phyloP scores from a whole-genome alignment of 2,113 vertebrate species.

The Tachycineta bicolor region DNA sequence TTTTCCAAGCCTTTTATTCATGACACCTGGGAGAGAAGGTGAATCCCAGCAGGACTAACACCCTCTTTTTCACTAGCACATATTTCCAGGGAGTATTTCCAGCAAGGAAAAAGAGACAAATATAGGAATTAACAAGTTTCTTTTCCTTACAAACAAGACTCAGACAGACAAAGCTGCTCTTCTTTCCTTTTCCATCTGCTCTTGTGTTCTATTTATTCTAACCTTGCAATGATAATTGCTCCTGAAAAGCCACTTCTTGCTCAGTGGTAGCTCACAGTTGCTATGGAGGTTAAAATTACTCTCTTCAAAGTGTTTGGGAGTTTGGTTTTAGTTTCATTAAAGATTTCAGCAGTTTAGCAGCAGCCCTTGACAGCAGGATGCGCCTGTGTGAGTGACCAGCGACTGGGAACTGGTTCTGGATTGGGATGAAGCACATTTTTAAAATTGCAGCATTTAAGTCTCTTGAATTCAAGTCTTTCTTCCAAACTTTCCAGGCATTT shows the following conservation, averaged over 20 bases:
- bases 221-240: neutral
- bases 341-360: neutral
- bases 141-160: neutral
- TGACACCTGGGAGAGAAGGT: neutral
- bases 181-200: neutral
- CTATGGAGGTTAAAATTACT: neutral
- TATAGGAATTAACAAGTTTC: accelerated
- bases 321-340: neutral
- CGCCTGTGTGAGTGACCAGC: accelerated
- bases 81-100: neutral
- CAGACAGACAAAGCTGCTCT: neutral
- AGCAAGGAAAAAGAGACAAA: neutral
- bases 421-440: neutral
- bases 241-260: neutral
- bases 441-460: neutral
- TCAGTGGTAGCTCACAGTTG: neutral
- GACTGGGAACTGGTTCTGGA: neutral
- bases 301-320: neutral
- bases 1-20: neutral
- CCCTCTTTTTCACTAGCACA: neutral
- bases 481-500: neutral
- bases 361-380: neutral
- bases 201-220: neutral
- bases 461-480: neutral
- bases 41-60: neutral